These are phyloP conservation scores for Brachionus manjavacas DNA, from an alignment of 1,140 invertebrate genomes.

Conservation along the genomic window DNA sequence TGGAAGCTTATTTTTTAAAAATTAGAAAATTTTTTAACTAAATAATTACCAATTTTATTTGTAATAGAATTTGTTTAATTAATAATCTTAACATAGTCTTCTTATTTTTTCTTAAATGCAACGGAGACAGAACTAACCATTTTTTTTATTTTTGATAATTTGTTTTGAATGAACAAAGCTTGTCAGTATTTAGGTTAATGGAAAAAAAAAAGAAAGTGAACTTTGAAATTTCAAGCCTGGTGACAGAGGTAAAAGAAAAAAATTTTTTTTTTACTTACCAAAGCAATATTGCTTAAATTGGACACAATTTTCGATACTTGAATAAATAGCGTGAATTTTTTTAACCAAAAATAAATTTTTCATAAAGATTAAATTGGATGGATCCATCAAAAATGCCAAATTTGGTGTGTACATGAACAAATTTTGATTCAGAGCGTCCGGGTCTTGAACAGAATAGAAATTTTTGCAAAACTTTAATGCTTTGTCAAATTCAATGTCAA, in stretches of 20 bases:
- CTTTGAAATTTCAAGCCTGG: no score
- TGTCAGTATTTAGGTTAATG: no score
- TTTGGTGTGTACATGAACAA: neutral
- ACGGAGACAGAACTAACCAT: no score
- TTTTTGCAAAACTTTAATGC: neutral
- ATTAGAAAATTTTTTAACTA: no score
- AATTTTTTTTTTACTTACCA: neutral
- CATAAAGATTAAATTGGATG: neutral
- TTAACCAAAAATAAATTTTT: constrained; percentile 32
- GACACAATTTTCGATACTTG: neutral
- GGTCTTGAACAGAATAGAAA: neutral
- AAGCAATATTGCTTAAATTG: neutral
- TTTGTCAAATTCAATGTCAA: neutral
- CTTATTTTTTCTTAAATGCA: no score
- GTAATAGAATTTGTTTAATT: no score
- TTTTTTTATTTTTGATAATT: no score
- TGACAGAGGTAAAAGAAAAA: neutral
- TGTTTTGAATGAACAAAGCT: no score
- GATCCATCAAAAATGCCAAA: neutral
- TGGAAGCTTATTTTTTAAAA: no score
- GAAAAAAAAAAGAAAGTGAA: no score
- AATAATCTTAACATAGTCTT: no score
- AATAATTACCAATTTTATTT: no score
- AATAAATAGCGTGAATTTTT: constrained; percentile 12
- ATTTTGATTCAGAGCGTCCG: neutral